Conservation (phyloP, 2,113 vertebrate species). For the Drymodes brunneopygia region DNA sequence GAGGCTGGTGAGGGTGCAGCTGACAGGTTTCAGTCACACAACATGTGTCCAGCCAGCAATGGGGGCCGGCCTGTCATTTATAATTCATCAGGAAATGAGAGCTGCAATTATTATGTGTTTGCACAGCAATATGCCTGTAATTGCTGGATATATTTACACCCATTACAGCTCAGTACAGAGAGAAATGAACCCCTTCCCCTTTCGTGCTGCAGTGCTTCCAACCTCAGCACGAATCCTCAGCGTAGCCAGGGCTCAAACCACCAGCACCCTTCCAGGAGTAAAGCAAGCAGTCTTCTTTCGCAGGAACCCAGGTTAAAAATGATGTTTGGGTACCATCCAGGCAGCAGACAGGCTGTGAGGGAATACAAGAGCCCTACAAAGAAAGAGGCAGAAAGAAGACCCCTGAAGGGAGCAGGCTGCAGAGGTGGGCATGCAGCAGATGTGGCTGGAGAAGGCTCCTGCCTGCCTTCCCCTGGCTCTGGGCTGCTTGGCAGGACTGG, state of each 20-base stretch:
- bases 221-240: rapidly evolving
- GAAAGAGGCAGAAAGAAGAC: background rate
- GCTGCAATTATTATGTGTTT: background rate
- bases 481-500: rapidly evolving
- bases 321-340: background rate
- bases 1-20: background rate
- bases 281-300: background rate
- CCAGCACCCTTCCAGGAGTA: background rate
- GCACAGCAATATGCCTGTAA: background rate
- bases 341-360: background rate
- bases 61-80: rapidly evolving
- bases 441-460: background rate
- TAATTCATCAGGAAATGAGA: background rate
- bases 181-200: background rate
- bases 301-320: background rate
- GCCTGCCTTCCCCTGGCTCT: background rate
- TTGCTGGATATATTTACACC: background rate
- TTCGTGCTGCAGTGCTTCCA: background rate
- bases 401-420: background rate
- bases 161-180: background rate
- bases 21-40: background rate
- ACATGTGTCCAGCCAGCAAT: background rate
- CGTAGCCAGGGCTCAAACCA: background rate
- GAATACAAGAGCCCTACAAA: background rate
- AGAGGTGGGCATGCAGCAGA: background rate